Conservation (phyloP, 2,797 vertebrate species). For the Enoplosus armatus region DNA sequence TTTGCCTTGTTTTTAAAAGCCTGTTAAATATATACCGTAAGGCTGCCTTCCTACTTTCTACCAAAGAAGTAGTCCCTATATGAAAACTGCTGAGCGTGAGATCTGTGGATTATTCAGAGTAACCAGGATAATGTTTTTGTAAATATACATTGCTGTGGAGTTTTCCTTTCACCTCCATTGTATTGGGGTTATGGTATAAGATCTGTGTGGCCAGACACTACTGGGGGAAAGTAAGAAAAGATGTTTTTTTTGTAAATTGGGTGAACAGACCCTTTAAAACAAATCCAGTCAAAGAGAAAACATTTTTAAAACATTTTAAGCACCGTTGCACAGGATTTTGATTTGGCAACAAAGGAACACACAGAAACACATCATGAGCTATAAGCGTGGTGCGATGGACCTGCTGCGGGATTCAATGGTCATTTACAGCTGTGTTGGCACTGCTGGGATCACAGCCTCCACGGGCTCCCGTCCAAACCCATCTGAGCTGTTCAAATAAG, state of each 20-base stretch:
- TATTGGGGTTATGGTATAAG: not conserved
- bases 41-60: not conserved
- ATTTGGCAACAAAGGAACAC: not conserved
- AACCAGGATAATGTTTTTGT: not conserved
- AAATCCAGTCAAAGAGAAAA: not conserved
- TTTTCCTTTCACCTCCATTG: not conserved
- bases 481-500: conserved; percentile 49
- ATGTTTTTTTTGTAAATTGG: not conserved
- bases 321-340: not conserved
- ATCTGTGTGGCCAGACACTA: not conserved
- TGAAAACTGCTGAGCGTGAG: not conserved
- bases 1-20: conserved; percentile 1
- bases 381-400: conserved; percentile 6
- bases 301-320: not conserved
- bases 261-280: not conserved
- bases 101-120: not conserved
- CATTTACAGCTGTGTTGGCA: conserved; percentile 37
- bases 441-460: conserved; percentile 15
- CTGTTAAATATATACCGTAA: not conserved
- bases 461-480: conserved; percentile 27
- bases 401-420: not conserved
- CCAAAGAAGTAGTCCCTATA: no score
- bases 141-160: not conserved
- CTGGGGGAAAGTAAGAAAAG: not conserved
- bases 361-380: conserved; percentile 5